phyloP scores from a whole-genome alignment of 2,888 invertebrate species.

The Mimumesa dahlbomi region DNA sequence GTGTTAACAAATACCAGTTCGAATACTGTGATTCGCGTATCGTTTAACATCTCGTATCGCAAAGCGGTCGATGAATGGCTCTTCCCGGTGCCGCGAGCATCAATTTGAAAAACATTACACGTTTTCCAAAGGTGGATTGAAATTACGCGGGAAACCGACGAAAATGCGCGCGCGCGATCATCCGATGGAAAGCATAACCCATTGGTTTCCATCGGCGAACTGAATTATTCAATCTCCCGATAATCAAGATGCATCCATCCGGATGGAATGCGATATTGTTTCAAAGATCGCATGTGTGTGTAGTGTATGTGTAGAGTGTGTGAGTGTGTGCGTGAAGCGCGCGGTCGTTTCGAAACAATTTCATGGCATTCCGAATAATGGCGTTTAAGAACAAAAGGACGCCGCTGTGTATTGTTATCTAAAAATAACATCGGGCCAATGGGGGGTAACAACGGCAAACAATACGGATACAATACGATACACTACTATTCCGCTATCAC shows the following conservation, averaged over 20 bases:
- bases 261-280: conserved; percentile 42
- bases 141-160: too few relatives aligned
- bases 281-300: conserved; percentile 34
- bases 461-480: conserved; percentile 8
- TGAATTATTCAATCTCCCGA: conserved; percentile 55
- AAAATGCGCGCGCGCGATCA: conserved; percentile 17
- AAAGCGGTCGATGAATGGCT: too few relatives aligned
- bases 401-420: too few relatives aligned
- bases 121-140: too few relatives aligned
- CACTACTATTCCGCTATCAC: too few relatives aligned
- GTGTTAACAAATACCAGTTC: too few relatives aligned
- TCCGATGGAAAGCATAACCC: conserved; percentile 32
- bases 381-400: conserved; percentile 20
- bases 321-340: too few relatives aligned
- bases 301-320: too few relatives aligned
- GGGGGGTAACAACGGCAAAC: not conserved
- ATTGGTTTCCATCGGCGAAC: conserved; percentile 31
- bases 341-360: conserved; percentile 36
- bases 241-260: conserved; percentile 52
- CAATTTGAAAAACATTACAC: too few relatives aligned
- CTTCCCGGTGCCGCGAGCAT: too few relatives aligned
- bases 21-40: too few relatives aligned
- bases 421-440: not conserved
- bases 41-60: too few relatives aligned
- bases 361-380: conserved; percentile 25